Conservation (phyloP, 2,888 invertebrate species). For the Chouioia cunea region DNA sequence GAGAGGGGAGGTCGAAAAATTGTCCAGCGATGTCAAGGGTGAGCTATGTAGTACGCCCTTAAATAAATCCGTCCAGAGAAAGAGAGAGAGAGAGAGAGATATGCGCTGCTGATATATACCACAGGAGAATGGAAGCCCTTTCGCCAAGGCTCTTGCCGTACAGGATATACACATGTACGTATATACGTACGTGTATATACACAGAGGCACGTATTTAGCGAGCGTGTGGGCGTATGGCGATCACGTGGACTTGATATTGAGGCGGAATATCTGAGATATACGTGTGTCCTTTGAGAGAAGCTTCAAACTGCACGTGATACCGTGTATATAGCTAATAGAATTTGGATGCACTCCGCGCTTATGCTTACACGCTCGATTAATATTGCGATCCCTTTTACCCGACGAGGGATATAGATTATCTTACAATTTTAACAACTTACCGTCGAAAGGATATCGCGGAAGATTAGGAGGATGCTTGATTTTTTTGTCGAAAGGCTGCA, state of each 20-base stretch:
- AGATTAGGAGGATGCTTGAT: no score
- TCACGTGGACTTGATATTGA: constrained; percentile 30
- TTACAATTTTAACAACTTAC: no score
- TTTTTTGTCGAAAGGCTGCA: no score
- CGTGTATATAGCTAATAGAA: constrained; percentile 11
- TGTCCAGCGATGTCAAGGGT: constrained; percentile 65
- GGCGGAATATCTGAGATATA: background rate
- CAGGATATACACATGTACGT: constrained; percentile 7
- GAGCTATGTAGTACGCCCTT: constrained; percentile 57
- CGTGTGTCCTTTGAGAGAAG: constrained; percentile 42
- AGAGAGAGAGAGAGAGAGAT: no score
- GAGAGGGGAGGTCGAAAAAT: constrained; percentile 62
- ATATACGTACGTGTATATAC: no score
- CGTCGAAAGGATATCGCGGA: no score
- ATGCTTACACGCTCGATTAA: no score
- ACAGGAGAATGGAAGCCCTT: no score
- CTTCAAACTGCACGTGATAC: constrained; percentile 43
- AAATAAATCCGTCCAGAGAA: constrained; percentile 61
- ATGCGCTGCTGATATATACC: no score
- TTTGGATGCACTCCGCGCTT: no score
- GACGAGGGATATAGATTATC: no score
- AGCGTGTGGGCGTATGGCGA: constrained; percentile 17
- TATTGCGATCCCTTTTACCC: no score
- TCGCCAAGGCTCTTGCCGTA: constrained; percentile 10
- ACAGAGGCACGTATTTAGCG: constrained; percentile 34